Evolutionary conservation across 2,797 vertebrate genomes (phyloP), one percentile per base, ranked within the genome.

Genomic region (Trachurus trachurus): DNA sequence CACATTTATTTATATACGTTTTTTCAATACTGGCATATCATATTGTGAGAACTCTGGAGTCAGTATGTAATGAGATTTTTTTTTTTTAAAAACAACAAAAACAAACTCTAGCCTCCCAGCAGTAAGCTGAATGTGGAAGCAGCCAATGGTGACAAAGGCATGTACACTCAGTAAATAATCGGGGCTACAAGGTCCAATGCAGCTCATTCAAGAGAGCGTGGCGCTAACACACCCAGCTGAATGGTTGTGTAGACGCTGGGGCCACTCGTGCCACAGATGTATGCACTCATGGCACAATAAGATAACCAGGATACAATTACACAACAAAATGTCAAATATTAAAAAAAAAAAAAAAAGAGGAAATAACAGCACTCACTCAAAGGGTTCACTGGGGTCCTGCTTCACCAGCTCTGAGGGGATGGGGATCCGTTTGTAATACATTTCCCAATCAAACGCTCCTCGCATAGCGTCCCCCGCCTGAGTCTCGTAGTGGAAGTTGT

Each of bases 361-460:
- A 52, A 59, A 44, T 21, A 37, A 31, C 21, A 9, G 40, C 22
- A 96, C 97, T 97, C 91, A 98, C 98, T 98, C 96, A 54, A 98
- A 99, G 2, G 98, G 97, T 72, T 98, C 96, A 5, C 98, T 99
- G 88, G 96, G 95, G 90, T 99, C 98, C 4, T 80, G 71, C 67
- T 96, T 96, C 93, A 97, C 96, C 69, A 99, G 83, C 79, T 97
- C 94, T 0, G 95, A 10, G 15, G 98, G 98, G 85, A 99, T 98
- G 1, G 98, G 98, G 82, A 99, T 98, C 63, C 98, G 95, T 76
- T 99, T 99, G 94, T 99, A 99, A 93, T 96, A 99, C 98, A 99
- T 98, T 88, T 99, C 98, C 98, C 98, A 99, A 94, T 99, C 98
- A 13, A 99, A 99, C 0, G 97, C 98, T 0, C 98, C 98, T 56